These are phyloP conservation scores for Dasyprocta punctata DNA, from an alignment of 2,113 vertebrate species.

Conservation along the genomic window DNA sequence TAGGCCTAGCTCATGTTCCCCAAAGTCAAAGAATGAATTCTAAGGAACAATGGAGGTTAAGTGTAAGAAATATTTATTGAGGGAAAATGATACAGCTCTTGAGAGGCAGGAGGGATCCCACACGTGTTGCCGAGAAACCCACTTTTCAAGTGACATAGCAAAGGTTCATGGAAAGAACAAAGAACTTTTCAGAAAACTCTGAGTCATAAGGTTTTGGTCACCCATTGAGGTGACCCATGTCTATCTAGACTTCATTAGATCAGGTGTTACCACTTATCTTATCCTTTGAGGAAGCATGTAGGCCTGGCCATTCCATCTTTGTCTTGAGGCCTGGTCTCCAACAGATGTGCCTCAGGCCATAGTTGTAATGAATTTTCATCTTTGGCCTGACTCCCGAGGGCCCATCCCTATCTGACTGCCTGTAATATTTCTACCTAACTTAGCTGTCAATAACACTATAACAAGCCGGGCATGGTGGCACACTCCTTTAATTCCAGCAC, in stretches of 20 bases:
- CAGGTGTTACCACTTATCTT: neutral
- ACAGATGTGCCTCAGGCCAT: neutral
- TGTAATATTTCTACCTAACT: neutral
- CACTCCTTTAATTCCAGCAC: no score
- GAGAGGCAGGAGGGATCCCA: neutral
- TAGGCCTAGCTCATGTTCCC: neutral
- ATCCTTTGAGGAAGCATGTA: neutral
- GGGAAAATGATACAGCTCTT: neutral
- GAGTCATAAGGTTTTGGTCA: neutral
- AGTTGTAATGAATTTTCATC: neutral
- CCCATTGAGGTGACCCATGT: neutral
- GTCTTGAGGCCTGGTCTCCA: neutral
- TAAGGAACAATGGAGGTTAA: neutral
- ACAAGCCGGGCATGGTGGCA: no score
- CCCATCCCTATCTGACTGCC: neutral
- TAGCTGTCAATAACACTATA: neutral
- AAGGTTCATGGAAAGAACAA: neutral
- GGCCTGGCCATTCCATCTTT: neutral
- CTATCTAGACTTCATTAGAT: neutral
- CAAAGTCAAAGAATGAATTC: neutral
- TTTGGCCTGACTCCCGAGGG: neutral
- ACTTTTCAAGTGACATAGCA: neutral
- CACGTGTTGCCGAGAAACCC: neutral
- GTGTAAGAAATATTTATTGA: neutral
- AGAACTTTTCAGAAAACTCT: neutral